Conservation (phyloP, 1,140 invertebrate species). For the Tetragonula clypearis region DNA sequence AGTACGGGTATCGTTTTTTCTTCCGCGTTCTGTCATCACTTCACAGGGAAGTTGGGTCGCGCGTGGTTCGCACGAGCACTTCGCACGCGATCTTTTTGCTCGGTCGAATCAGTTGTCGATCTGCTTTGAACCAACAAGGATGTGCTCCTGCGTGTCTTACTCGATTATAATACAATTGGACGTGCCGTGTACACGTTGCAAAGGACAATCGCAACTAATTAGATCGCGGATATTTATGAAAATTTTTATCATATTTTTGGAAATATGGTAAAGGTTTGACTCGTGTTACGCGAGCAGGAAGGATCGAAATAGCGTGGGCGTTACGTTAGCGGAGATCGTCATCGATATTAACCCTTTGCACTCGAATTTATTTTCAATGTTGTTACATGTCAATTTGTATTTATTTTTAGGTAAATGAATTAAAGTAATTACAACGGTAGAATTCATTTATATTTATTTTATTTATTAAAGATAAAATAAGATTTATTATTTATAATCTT, state of each 20-base stretch:
- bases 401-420: too few species aligned
- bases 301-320: background rate
- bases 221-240: too few species aligned
- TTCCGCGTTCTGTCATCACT: background rate
- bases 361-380: too few species aligned
- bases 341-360: slow-evolving; percentile 17
- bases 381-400: too few species aligned
- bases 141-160: background rate
- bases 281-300: background rate
- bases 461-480: too few species aligned
- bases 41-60: slow-evolving; percentile 25
- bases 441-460: too few species aligned
- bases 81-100: slow-evolving; percentile 32
- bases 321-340: background rate
- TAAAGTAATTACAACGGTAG: too few species aligned
- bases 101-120: background rate
- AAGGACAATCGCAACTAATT: background rate
- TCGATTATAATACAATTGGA: background rate
- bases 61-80: slow-evolving; percentile 31
- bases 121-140: background rate
- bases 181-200: background rate
- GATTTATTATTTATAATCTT: too few species aligned
- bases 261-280: background rate
- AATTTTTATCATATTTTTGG: too few species aligned
- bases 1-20: background rate